Evolutionary conservation across 2,888 invertebrate genomes (phyloP).

Genomic region (Heliconius erato): DNA sequence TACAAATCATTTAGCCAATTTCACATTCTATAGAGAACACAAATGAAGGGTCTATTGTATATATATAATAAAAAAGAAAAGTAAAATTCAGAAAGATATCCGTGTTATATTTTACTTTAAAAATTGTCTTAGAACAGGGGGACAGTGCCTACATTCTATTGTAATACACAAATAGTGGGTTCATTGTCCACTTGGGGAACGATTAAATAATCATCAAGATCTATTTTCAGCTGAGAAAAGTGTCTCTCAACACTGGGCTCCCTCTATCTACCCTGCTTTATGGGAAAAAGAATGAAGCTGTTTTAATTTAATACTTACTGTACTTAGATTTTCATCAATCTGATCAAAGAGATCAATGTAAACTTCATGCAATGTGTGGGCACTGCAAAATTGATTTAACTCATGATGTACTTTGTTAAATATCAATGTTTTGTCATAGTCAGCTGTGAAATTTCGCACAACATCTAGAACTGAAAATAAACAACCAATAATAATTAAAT

Average conservation of each 20-base stretch:
- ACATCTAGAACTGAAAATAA: conserved; percentile 90
- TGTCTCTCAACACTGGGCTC: neutral
- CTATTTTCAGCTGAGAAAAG: no score
- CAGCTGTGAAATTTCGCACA: conserved; percentile 95
- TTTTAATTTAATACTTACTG: conserved; percentile 65
- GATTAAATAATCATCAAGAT: no score
- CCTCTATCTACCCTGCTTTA: neutral
- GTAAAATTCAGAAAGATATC: no score
- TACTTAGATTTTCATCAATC: conserved; percentile 95
- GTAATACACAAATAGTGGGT: no score
- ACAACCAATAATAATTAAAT: neutral
- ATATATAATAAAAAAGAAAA: no score
- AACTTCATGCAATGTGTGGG: conserved; percentile 94
- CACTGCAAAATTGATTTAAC: conserved; percentile 96
- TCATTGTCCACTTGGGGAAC: no score
- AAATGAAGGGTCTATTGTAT: no score
- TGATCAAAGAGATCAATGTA: conserved; percentile 97
- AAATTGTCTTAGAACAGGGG: neutral
- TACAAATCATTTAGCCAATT: no score
- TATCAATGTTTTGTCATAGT: conserved; percentile 95
- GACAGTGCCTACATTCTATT: no score
- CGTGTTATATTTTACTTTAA: neutral
- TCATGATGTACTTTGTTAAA: conserved; percentile 97
- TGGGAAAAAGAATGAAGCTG: neutral
- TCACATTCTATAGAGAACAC: no score